Evolutionary conservation across 2,797 vertebrate species (phyloP), one percentile per base, ranked within the genome.

Genomic region (Passerculus sandwichensis): DNA sequence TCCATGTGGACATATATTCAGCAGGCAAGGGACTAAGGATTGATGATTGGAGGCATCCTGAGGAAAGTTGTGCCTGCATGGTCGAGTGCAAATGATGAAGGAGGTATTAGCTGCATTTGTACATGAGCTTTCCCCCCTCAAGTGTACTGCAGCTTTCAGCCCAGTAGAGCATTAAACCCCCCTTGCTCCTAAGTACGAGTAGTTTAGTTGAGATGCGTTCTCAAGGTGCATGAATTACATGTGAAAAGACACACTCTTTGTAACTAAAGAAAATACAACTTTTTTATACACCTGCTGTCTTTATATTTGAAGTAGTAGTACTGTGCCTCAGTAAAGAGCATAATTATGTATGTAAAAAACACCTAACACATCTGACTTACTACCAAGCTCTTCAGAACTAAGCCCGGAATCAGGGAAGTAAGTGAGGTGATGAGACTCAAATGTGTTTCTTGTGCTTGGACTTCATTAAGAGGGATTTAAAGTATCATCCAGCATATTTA

Each of bases 101-200:
- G 19, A 19, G 10, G 10, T 5, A 5, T 26, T 19, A 7, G 21
- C 6, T 74, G 26, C 19, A 11, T 38, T 47, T 0, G 0, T 34
- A 26, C 20, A 20, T 1, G 0, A 45, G 13, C 11, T 44, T 47
- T 3, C 8, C 7, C 5, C 2, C 25, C 38, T n/a, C 16, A 27
- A 7, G 11, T 13, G 4, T 5, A 23, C 48, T 40, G 44, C 32
- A 80, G n/a, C 47, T 38, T 56, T 57, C 48, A 47, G 36, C 20
- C 20, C 16, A 23, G 9, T 5, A 16, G 21, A 23, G 13, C 10
- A 3, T 51, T 44, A 32, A 88, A 26, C 9, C 3, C 20, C 32
- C 21, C 21, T 5, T 1, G 0, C 4, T 5, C 25, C 8, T 14
- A n/a, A 36, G 14, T 0, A 4, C 6, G 6, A 29, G 8, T 48